Evolutionary conservation across 1,140 invertebrate species (phyloP).

Genomic region (Heliothis subflexa): DNA sequence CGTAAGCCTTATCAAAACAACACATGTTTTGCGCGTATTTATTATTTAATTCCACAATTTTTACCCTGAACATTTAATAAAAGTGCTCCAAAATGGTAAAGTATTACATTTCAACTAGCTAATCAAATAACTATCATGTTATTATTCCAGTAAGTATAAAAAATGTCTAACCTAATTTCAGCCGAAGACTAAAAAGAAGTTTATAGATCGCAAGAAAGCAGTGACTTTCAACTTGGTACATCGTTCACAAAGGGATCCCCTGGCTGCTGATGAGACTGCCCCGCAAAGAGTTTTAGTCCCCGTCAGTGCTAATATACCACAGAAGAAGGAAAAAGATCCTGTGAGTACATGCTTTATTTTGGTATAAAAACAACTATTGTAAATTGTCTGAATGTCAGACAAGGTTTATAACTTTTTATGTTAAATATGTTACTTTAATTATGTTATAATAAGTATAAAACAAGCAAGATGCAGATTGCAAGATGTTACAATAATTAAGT

Average conservation of each 20-base stretch:
- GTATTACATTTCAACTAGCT: neutral
- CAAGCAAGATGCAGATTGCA: too few species aligned
- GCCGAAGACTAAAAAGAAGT: conserved; percentile 93
- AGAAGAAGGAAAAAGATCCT: conserved; percentile 71
- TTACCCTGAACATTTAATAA: neutral
- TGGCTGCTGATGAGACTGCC: conserved; percentile 94
- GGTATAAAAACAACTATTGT: neutral
- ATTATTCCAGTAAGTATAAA: neutral
- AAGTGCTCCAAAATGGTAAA: conserved; percentile 65
- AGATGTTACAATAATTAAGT: too few species aligned
- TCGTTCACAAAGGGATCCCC: conserved; percentile 96
- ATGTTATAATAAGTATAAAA: too few species aligned
- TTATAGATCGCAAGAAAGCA: conserved; percentile 96
- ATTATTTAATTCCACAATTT: conserved; percentile 24
- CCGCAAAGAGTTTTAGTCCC: conserved; percentile 94
- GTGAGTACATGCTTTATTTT: conserved; percentile 61
- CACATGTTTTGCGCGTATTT: conserved; percentile 72
- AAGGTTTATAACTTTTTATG: too few species aligned
- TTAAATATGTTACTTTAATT: too few species aligned
- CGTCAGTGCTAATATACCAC: conserved; percentile 76
- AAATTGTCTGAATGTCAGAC: too few species aligned
- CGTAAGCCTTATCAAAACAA: conserved; percentile 66
- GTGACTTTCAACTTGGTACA: conserved; percentile 97
- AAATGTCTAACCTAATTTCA: conserved; percentile 78
- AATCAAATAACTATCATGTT: too few species aligned